Evolutionary conservation across 1,140 invertebrate genomes (phyloP).

Genomic region (Pseudomyrmex cubaensis): DNA sequence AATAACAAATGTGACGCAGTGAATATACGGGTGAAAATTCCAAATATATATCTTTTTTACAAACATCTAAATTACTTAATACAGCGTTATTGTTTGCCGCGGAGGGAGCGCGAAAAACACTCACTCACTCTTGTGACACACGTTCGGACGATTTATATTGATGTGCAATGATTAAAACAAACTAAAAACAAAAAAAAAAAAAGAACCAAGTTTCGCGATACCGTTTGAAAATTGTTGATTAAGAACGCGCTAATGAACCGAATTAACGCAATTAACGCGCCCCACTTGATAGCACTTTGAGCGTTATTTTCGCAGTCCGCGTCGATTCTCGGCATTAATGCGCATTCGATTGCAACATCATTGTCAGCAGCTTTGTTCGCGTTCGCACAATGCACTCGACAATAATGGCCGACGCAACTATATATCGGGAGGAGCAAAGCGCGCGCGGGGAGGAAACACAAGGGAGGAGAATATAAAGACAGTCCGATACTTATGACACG

Average conservation of each 20-base stretch:
- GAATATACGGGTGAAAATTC: too few species aligned
- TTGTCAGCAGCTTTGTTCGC: conserved; percentile 43
- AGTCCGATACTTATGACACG: conserved; percentile 47
- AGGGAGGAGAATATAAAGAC: conserved; percentile 27
- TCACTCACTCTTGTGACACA: too few species aligned
- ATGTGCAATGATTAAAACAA: too few species aligned
- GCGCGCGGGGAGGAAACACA: not conserved
- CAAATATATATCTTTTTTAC: too few species aligned
- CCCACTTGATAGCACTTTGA: conserved; percentile 7
- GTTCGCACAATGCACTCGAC: conserved; percentile 36
- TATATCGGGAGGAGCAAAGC: conserved; percentile 21
- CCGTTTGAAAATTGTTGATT: not conserved
- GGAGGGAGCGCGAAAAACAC: too few species aligned
- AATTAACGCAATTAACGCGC: conserved; percentile 25
- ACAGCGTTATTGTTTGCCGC: not conserved
- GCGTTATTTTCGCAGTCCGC: conserved; percentile 1
- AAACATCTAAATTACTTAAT: not conserved
- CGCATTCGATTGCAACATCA: conserved; percentile 33
- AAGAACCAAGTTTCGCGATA: not conserved
- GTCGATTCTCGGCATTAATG: conserved; percentile 10
- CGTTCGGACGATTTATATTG: too few species aligned
- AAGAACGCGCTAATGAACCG: not conserved
- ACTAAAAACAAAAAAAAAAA: too few species aligned
- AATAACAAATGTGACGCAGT: not conserved
- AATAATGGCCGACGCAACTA: conserved; percentile 21